These are phyloP conservation scores for Platichthys flesus DNA, from an alignment of 2,113 vertebrate species.

Conservation along the genomic window DNA sequence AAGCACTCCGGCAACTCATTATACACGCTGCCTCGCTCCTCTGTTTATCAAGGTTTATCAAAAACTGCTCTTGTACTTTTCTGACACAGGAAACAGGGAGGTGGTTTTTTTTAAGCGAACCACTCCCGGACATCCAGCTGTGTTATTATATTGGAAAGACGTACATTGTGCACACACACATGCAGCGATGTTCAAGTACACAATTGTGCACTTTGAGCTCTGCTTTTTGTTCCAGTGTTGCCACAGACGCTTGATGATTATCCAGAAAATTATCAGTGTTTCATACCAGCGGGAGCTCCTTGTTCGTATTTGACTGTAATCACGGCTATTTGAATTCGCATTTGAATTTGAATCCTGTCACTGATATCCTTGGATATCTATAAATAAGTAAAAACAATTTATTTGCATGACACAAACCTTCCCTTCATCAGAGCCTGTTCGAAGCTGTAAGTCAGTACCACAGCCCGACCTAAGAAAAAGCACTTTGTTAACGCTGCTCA, in stretches of 20 bases:
- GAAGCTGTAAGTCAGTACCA: slow-evolving; percentile 19
- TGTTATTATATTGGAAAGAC: slow-evolving; percentile 72
- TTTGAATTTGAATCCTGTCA: neutral
- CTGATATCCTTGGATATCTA: neutral
- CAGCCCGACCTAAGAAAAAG: slow-evolving; percentile 37
- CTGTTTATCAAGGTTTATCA: slow-evolving; percentile 89
- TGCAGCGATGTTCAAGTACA: slow-evolving; percentile 24
- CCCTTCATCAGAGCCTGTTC: slow-evolving; percentile 20
- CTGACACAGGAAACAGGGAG: slow-evolving; percentile 81
- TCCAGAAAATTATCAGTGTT: neutral
- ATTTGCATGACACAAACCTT: slow-evolving; percentile 11
- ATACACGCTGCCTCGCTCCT: slow-evolving; percentile 76
- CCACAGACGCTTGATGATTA: slow-evolving; percentile 36
- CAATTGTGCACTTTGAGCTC: slow-evolving; percentile 13
- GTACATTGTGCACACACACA: slow-evolving; percentile 52
- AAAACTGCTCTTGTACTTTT: slow-evolving; percentile 78
- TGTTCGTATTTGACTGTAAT: neutral
- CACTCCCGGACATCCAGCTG: slow-evolving; percentile 83
- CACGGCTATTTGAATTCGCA: neutral
- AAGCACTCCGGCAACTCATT: slow-evolving; percentile 73
- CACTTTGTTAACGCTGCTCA: slow-evolving; percentile 42
- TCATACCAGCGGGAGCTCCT: neutral
- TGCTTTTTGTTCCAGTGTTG: slow-evolving; percentile 16
- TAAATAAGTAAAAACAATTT: neutral
- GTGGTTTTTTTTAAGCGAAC: slow-evolving; percentile 68